Base-by-base conservation (phyloP, 2,797 vertebrate genomes). In the Acropternis orthonyx region DNA sequence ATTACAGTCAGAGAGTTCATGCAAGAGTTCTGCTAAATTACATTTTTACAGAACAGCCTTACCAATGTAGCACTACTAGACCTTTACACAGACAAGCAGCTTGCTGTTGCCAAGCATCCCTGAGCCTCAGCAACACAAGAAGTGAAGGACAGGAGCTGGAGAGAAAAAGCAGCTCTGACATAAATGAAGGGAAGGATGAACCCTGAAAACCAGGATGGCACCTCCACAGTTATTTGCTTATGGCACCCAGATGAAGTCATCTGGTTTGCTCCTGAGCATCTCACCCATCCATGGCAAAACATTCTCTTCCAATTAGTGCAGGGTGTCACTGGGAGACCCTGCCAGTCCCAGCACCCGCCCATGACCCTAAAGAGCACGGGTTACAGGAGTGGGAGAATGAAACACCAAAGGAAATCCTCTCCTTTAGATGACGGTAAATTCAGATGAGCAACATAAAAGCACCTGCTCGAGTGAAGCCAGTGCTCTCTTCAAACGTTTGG, bases 1-100 rank as follows among this genome's bases (percentile, higher is more conserved):
- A 81, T 93, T 66, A 75, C 39, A 52, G 24, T 39, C 73, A 95
- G 68, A 91, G 43, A 94, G 88, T 91, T 96, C 75, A 95, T 81
- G 76, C 66, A 78, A 63, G 84, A 88, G 95, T 59, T 94, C 74
- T 84, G 66, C 44, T 96, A 83, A 58, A 66, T 46, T 48, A 51
- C 37, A 69, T 65, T 92, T 92, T 77, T 85, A 75, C 28, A 58
- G 41, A 87, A 84, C 59, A 77, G 75, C 44, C 56, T 69, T 43
- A 62, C 69, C 62, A 32, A 18, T 3, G 28, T 36, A 71, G 88
- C 83, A 87, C 49, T n/a, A 10, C 61, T 44, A 67, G 75, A 80
- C 54, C 52, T 51, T 85, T 44, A 66, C 4, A 1, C 3, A 81
- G 72, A 79, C 72, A 63, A 71, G 56, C 54, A 68, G 54, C 44